Evolutionary conservation across 2,797 vertebrate genomes (phyloP).

Genomic region (Coreius guichenoti): DNA sequence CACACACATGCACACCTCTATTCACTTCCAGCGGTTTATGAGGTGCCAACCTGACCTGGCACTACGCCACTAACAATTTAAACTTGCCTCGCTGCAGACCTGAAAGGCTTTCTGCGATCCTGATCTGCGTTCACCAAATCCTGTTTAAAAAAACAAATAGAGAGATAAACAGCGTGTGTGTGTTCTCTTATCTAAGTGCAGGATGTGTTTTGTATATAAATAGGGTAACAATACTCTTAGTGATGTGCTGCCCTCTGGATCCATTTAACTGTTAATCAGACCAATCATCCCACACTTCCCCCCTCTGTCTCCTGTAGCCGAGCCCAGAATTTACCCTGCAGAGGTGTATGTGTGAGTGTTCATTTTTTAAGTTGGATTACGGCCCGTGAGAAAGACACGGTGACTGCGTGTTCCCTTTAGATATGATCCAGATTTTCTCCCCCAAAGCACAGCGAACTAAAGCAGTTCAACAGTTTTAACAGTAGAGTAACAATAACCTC

Average conservation of each 20-base stretch:
- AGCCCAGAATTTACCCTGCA: conserved; percentile 29
- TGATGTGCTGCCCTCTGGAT: conserved; percentile 48
- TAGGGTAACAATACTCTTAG: conserved; percentile 49
- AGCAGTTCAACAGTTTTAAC: conserved; percentile 42
- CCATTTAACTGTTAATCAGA: conserved; percentile 50
- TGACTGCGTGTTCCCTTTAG: conserved; percentile 45
- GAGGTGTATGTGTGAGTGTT: conserved; percentile 45
- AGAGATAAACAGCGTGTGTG: conserved; percentile 37
- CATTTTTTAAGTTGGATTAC: conserved; percentile 37
- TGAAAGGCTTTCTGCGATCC: conserved; percentile 39
- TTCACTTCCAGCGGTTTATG: conserved; percentile 43
- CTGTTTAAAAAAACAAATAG: conserved; percentile 18
- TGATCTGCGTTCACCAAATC: conserved; percentile 12
- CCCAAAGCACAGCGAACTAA: conserved; percentile 36
- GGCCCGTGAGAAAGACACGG: conserved; percentile 45
- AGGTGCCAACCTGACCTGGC: conserved; percentile 51
- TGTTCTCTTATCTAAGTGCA: conserved; percentile 43
- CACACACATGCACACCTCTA: not conserved
- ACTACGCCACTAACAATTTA: conserved; percentile 37
- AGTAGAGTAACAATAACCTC: conserved; percentile 44
- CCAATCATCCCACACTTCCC: conserved; percentile 41
- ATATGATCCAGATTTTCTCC: conserved; percentile 51
- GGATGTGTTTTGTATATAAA: conserved; percentile 51
- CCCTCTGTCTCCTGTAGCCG: conserved; percentile 21
- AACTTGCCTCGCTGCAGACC: conserved; percentile 26